Evolutionary conservation across 2,113 vertebrate species (phyloP).

Genomic region (Menidia beryllina): DNA sequence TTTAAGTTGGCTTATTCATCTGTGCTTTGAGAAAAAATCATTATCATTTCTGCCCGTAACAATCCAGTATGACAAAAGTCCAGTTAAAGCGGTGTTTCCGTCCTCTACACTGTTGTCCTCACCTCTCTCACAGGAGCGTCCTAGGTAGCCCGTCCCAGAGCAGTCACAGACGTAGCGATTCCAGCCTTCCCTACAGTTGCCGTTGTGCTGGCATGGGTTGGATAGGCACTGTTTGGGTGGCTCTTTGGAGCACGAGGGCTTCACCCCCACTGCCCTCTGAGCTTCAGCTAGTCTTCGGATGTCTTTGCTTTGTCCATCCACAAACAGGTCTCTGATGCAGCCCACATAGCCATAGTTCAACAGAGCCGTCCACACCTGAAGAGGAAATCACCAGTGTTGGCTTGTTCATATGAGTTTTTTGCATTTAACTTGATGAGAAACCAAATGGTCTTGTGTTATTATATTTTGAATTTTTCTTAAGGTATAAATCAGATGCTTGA

Average conservation of each 20-base stretch:
- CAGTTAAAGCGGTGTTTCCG: neutral
- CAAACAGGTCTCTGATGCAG: conserved; percentile 97
- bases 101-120: conserved; percentile 15
- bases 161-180: conserved; percentile 99
- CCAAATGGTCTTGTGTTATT: neutral
- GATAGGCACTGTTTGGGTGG: conserved; percentile 96
- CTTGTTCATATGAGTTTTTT: neutral
- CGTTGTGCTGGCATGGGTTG: conserved; percentile 98
- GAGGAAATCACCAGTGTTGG: conserved; percentile 33
- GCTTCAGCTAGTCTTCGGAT: conserved; percentile 95
- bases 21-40: conserved; percentile 29
- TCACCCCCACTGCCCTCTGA: conserved; percentile 95
- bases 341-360: conserved; percentile 98
- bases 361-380: conserved; percentile 97
- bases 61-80: neutral
- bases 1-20: conserved; percentile 39
- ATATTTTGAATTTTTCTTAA: too few species aligned
- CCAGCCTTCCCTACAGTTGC: conserved; percentile 96
- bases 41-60: neutral
- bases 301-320: conserved; percentile 98
- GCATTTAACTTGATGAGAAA: too few species aligned
- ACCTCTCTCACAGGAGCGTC: conserved; percentile 98
- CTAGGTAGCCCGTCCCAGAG: conserved; percentile 96
- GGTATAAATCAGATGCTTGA: too few species aligned
- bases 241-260: conserved; percentile 96